Evolutionary conservation across 1,140 invertebrate species (phyloP), one percentile per base, ranked within the genome.

Genomic region (Neocloeon triangulifer): DNA sequence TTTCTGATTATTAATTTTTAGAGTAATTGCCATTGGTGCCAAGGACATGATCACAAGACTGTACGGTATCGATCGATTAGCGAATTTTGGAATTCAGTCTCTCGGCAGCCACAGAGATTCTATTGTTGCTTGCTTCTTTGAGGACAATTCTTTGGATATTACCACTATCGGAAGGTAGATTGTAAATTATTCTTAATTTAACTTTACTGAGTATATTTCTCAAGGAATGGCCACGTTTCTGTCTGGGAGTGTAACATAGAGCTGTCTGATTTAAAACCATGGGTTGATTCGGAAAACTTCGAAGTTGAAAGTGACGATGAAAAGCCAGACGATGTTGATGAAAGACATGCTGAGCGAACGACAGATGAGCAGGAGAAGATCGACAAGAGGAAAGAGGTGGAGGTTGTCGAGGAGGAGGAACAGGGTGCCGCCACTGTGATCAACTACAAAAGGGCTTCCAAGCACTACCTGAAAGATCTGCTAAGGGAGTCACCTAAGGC

Each of bases 231-330:
- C 10, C 59, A 67, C 35, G 39, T 89, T 0, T 81, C 72, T 49
- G 52, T 85, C n/a, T 97, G 88, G 89, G 73, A 85, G 46, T 79
- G 80, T 47, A 73, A 61, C 41, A 54, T 81, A 29, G 65, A 73
- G 33, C 55, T 70, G 3, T 61, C 66, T 22, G 70, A 70, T 37
- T 50, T 85, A 19, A 47, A 65, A 10, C 46, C 49, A 1, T 49
- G 43, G 19, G 49, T 62, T 15, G 55, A 58, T 36, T 52, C 53
- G 48, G 33, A 50, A 10, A 39, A 56, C 40, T 35, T 48, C 30
- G 45, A 56, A 15, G 52, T 47, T 29, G 53, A 63, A 27, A 48
- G 40, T 14, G 59, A 57, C 34, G 52, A 56, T 39, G 50, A 59
- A 40, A 42, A 56, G 8, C 49, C 59, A 38, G 66, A 70, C 49